Conservation (phyloP, 2,113 vertebrate genomes). For the Atlantisia rogersi region DNA sequence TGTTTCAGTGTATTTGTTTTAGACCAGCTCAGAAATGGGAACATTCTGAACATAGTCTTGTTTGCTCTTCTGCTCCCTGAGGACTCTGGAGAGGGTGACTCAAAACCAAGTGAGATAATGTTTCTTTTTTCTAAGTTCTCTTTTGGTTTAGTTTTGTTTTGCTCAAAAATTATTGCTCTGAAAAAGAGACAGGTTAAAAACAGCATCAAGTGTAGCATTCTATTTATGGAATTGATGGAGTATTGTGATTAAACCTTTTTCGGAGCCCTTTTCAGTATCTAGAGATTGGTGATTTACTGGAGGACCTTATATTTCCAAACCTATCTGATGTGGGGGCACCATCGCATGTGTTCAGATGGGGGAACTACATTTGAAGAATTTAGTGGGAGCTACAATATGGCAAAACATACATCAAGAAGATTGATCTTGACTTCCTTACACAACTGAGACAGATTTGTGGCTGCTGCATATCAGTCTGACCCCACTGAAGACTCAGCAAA, state of each 20-base stretch:
- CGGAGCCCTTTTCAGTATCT: not conserved
- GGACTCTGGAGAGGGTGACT: constrained; percentile 66
- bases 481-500: not conserved
- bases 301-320: fast-evolving
- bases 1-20: constrained; percentile 31
- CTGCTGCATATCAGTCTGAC: not conserved
- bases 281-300: not conserved
- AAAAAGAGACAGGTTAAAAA: not conserved
- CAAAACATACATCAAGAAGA: not conserved
- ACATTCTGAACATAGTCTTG: constrained; percentile 35
- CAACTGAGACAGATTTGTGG: not conserved
- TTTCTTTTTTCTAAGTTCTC: not conserved
- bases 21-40: not conserved
- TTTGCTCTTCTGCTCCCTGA: constrained; percentile 51
- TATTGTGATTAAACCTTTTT: not conserved
- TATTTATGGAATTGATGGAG: not conserved
- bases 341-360: not conserved
- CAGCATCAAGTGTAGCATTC: fast-evolving
- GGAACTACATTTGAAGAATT: not conserved
- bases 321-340: not conserved
- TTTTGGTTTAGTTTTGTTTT: constrained; percentile 10
- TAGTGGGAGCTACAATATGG: not conserved
- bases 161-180: not conserved
- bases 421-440: not conserved
- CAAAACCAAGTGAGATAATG: constrained; percentile 68